These are phyloP conservation scores for Cotesia chilonis DNA, from an alignment of 1,140 invertebrate species.

Conservation along the genomic window DNA sequence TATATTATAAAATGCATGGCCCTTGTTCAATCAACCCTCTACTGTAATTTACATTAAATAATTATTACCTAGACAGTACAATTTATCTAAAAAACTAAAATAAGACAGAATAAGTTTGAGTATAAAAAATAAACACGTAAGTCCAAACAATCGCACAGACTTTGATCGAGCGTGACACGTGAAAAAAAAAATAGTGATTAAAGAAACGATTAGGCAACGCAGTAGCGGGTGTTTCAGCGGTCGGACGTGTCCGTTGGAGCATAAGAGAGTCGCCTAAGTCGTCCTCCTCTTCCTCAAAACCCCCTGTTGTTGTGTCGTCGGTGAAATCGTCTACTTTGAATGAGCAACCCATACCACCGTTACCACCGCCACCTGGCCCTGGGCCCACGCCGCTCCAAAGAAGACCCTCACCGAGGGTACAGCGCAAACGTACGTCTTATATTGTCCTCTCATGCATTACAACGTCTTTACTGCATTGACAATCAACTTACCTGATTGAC, in stretches of 20 bases:
- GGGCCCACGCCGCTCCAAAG: constrained; percentile 53
- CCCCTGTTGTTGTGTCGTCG: constrained; percentile 45
- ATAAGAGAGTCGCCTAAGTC: constrained; percentile 50
- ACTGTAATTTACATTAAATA: no score
- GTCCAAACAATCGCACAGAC: constrained; percentile 26
- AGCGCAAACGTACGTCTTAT: constrained; percentile 59
- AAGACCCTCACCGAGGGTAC: constrained; percentile 52
- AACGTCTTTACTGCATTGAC: constrained; percentile 24
- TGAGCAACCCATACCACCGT: constrained; percentile 50
- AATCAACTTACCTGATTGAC: neutral
- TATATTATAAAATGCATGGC: no score
- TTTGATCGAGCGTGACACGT: constrained; percentile 43
- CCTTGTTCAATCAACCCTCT: no score
- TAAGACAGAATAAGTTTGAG: neutral
- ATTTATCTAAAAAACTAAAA: no score
- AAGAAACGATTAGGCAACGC: constrained; percentile 53
- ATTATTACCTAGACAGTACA: no score
- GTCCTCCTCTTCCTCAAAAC: constrained; percentile 47
- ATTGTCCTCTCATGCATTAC: constrained; percentile 42
- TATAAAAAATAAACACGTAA: neutral
- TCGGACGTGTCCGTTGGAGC: constrained; percentile 59
- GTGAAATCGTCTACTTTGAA: constrained; percentile 45
- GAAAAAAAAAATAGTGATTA: constrained; percentile 46
- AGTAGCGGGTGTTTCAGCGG: constrained; percentile 61
- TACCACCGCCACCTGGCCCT: constrained; percentile 56